A percentile compares a stretch with the other conserved stretches of the same genome.
phyloP scores from a whole-genome alignment of 2,888 invertebrate genomes.

The Leptopilina syphax region DNA sequence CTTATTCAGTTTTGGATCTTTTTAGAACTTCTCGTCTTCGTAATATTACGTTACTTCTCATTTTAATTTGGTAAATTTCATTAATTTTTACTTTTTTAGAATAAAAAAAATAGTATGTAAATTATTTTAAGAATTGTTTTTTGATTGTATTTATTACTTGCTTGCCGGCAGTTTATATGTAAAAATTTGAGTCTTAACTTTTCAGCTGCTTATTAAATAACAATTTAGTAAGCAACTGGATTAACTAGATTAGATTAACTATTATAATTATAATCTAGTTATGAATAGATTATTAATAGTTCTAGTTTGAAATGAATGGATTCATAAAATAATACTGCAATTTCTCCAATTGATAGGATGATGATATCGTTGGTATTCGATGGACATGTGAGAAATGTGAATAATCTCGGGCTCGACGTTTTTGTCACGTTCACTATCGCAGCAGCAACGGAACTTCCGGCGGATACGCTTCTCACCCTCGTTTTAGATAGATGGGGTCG shows the following conservation, averaged over 20 bases:
- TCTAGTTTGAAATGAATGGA: no score
- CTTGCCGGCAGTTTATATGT: no score
- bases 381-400: conserved; percentile 92
- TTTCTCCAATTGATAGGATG: conserved; percentile 78
- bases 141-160: no score
- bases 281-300: no score
- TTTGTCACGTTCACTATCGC: conserved; percentile 92
- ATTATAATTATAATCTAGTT: no score
- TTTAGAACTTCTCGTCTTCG: conserved; percentile 88
- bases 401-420: conserved; percentile 88
- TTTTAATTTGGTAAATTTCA: conserved; percentile 84
- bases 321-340: neutral
- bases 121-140: no score
- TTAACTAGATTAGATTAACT: no score
- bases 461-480: conserved; percentile 88
- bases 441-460: conserved; percentile 89
- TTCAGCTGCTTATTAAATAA: no score
- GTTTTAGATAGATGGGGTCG: conserved; percentile 90
- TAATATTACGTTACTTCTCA: conserved; percentile 86
- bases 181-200: no score
- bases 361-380: conserved; percentile 92
- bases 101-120: no score
- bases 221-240: no score
- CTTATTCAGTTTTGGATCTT: conserved; percentile 88
- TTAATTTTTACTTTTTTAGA: no score